Evolutionary conservation across 2,797 vertebrate species (phyloP).

Genomic region (Rhinogobio ventralis): DNA sequence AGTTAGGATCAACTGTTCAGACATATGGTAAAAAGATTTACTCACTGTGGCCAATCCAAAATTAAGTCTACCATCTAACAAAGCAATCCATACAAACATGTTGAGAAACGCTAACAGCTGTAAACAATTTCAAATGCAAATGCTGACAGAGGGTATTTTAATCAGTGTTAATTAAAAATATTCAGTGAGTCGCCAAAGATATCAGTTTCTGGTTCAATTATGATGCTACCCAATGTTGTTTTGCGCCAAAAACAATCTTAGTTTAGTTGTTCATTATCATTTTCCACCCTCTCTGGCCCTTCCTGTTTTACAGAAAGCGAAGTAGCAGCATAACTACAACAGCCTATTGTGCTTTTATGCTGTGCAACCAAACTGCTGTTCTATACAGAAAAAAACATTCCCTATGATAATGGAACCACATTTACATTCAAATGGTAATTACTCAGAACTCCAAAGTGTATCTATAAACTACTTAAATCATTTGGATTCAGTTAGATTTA

Average conservation of each 20-base stretch:
- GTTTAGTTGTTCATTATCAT: background rate
- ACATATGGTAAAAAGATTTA: background rate
- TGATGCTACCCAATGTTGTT: background rate
- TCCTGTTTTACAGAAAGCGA: background rate
- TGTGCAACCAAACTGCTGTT: background rate
- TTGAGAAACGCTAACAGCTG: conserved; percentile 16
- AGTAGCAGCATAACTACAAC: background rate
- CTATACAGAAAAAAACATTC: background rate
- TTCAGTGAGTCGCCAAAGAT: background rate
- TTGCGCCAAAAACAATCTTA: background rate
- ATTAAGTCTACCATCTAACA: background rate
- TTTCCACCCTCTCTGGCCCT: background rate
- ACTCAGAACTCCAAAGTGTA: background rate
- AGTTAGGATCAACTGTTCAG: background rate
- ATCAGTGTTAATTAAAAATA: background rate
- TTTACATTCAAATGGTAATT: background rate
- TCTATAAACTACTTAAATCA: background rate
- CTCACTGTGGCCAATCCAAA: background rate
- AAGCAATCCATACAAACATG: background rate
- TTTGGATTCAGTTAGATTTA: background rate
- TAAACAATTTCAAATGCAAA: background rate
- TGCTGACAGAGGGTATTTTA: background rate
- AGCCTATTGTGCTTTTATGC: conserved; percentile 1
- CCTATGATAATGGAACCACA: background rate
- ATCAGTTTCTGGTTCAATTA: background rate